Conservation (phyloP, 2,888 invertebrate species). For the Cerastis leucographa region DNA sequence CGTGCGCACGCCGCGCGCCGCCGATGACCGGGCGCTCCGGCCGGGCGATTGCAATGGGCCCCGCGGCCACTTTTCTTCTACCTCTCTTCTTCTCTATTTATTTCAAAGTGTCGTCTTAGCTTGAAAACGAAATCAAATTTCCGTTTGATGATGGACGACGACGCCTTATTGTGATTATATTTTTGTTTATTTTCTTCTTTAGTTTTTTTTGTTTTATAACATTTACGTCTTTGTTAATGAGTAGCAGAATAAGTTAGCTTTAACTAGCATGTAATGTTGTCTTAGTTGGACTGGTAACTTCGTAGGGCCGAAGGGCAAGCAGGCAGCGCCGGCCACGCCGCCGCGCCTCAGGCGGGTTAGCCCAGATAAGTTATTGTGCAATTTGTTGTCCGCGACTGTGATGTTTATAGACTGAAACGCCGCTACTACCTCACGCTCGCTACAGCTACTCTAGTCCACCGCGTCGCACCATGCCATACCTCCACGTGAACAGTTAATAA, state of each 20-base stretch:
- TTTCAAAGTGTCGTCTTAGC: slow-evolving; percentile 81
- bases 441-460: slow-evolving; percentile 88
- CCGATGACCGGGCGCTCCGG: slow-evolving; percentile 89
- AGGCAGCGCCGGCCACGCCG: slow-evolving; percentile 76
- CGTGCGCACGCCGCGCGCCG: slow-evolving; percentile 90
- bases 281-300: slow-evolving; percentile 83
- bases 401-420: slow-evolving; percentile 92
- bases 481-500: slow-evolving; percentile 56
- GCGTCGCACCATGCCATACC: slow-evolving; percentile 81
- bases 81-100: slow-evolving; percentile 89
- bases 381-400: slow-evolving; percentile 92
- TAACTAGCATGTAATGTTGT: slow-evolving; percentile 84
- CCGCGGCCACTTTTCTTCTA: slow-evolving; percentile 89
- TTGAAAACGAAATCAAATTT: slow-evolving; percentile 88
- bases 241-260: slow-evolving; percentile 88
- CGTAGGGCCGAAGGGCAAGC: slow-evolving; percentile 79
- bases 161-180: slow-evolving; percentile 88
- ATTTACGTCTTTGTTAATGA: slow-evolving; percentile 88
- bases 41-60: slow-evolving; percentile 91
- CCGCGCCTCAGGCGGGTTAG: slow-evolving; percentile 78
- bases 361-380: slow-evolving; percentile 89
- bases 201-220: slow-evolving; percentile 87
- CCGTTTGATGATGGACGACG: slow-evolving; percentile 81
- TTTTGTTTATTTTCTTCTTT: slow-evolving; percentile 88
- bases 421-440: slow-evolving; percentile 90